Conservation (phyloP, 2,797 vertebrate species). For the Huso huso region DNA sequence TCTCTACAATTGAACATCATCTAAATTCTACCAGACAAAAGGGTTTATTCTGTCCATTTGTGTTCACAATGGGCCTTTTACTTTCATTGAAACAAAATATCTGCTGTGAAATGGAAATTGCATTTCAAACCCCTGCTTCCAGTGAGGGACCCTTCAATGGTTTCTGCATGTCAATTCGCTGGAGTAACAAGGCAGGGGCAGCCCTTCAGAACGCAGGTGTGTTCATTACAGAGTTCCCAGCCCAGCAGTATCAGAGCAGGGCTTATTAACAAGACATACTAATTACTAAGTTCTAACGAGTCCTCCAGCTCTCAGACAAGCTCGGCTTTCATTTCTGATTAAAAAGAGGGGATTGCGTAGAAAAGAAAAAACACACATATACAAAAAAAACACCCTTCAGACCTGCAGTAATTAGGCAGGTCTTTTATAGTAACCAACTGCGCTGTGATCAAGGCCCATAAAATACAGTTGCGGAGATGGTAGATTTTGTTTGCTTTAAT, state of each 20-base stretch:
- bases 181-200: not conserved
- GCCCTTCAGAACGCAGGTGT: conserved; percentile 33
- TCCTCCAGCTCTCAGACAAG: conserved; percentile 70
- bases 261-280: conserved; percentile 83
- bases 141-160: not conserved
- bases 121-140: not conserved
- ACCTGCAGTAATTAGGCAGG: conserved; percentile 70
- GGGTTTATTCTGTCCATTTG: not conserved
- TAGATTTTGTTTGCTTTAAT: conserved; percentile 85
- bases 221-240: not conserved
- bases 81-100: not conserved
- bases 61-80: not conserved
- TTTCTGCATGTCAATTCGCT: not conserved
- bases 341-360: conserved; percentile 54
- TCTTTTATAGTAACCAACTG: conserved; percentile 59
- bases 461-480: conserved; percentile 59
- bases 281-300: conserved; percentile 84
- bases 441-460: conserved; percentile 64
- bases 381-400: conserved; percentile 44
- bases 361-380: conserved; percentile 35
- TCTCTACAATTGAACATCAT: not conserved
- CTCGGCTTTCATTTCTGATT: conserved; percentile 71
- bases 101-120: conserved; percentile 2
- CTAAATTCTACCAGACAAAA: not conserved
- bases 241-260: conserved; percentile 37